Evolutionary conservation across 1,140 invertebrate genomes (phyloP), one percentile per base, ranked within the genome.

Genomic region (Mamestra configurata): DNA sequence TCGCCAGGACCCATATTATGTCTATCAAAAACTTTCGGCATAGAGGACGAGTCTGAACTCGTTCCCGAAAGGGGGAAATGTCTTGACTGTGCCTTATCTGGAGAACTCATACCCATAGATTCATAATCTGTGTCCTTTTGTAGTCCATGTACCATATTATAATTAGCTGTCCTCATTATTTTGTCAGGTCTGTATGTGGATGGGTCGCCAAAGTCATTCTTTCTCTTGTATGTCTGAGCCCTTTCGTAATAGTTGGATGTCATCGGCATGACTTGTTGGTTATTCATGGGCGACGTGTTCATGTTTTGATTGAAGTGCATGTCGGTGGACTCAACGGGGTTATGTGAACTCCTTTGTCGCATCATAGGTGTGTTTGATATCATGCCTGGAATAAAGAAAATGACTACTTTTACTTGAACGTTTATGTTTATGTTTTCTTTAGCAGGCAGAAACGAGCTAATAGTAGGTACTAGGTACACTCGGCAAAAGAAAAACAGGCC

Each of bases 221-320:
- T 95, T 61, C 91, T 82, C 73, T 95, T 95, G 49, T 91, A 93
- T 3, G 82, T 79, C 7, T 89, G 92, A 24, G 82, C 82, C 27
- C 94, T 85, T 15, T 95, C 94, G 83, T 94, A 95, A 35, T 93
- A 91, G 75, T 88, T 92, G 1, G 91, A 88, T 0, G 90, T 82
- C 79, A 93, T 89, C 6, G 92, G 91, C 70, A 92, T 84, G 0
- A 89, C 73, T 53, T 92, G 90, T 71, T 94, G 93, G 31, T 83
- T 90, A 64, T 88, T 88, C 18, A 86, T 83, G 10, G 88, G 43
- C 0, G 92, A 81, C 0, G 88, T 68, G n/a, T 80, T 84, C 84
- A 92, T 92, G 71, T 81, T 91, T 46, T 90, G 92, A 55, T 84
- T 92, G 84, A 93, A 95, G 66, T 92, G 91, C 61, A 92, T 87